These are phyloP conservation scores for Thumatha senex DNA, from an alignment of 2,888 invertebrate species.

Conservation along the genomic window DNA sequence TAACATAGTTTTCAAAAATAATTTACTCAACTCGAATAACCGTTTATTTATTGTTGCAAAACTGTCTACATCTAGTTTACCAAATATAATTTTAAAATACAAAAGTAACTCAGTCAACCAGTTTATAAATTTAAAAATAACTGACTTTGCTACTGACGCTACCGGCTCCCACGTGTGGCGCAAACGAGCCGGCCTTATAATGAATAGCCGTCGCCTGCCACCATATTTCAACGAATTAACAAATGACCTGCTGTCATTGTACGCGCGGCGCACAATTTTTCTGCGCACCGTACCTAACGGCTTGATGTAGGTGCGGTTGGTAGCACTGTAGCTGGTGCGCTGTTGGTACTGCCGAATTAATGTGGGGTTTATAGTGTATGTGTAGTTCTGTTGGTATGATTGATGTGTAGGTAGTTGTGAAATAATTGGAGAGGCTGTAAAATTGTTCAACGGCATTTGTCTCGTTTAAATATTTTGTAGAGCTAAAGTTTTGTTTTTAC, in stretches of 20 bases:
- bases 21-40: too few relatives aligned
- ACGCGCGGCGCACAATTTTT: slow-evolving; percentile 77
- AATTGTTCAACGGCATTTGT: too few relatives aligned
- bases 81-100: too few relatives aligned
- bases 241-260: slow-evolving; percentile 78
- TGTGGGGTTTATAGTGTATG: slow-evolving; percentile 51
- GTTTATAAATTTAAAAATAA: neutral
- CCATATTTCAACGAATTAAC: slow-evolving; percentile 83
- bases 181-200: slow-evolving; percentile 80
- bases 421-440: neutral
- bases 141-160: slow-evolving; percentile 51
- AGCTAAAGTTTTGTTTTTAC: neutral
- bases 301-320: slow-evolving; percentile 78
- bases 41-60: too few relatives aligned
- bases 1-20: too few relatives aligned
- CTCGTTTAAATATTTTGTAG: neutral
- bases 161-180: slow-evolving; percentile 73
- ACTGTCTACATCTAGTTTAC: too few relatives aligned
- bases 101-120: neutral
- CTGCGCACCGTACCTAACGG: slow-evolving; percentile 75
- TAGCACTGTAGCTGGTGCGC: slow-evolving; percentile 34
- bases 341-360: slow-evolving; percentile 52
- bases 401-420: slow-evolving; percentile 7
- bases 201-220: slow-evolving; percentile 78
- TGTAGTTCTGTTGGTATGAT: slow-evolving; percentile 23